phyloP scores from a whole-genome alignment of 2,113 vertebrate species.

The Elephas maximus region DNA sequence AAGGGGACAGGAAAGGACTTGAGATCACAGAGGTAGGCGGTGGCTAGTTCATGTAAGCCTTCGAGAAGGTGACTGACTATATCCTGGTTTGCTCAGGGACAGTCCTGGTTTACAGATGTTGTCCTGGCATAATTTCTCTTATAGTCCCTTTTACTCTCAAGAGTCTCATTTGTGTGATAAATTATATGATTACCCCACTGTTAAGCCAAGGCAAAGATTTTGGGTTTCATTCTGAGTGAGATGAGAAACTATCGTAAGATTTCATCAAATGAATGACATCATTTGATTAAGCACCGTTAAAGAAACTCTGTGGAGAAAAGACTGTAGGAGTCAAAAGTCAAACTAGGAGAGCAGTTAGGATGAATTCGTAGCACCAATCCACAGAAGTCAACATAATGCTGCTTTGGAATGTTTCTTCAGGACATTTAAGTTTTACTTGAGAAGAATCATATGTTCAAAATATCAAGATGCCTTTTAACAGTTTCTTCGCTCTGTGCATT shows the following conservation, averaged over 20 bases:
- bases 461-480: background rate
- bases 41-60: background rate
- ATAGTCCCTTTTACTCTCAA: background rate
- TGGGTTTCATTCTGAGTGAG: conserved; percentile 29
- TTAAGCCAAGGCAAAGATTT: background rate
- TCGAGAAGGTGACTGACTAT: too few species aligned
- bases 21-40: background rate
- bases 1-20: background rate
- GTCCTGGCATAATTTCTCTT: background rate
- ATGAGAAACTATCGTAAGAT: background rate
- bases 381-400: background rate
- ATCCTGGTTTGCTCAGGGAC: background rate
- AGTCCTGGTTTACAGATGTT: background rate
- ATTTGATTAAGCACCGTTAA: background rate
- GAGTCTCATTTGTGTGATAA: background rate
- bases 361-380: background rate
- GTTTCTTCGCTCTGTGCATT: background rate
- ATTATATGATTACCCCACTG: background rate
- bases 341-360: background rate
- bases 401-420: background rate
- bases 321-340: background rate
- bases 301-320: background rate
- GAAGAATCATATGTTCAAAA: background rate
- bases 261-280: background rate
- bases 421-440: background rate